A percentile compares a stretch with the other conserved stretches of the same genome.
phyloP scores from a whole-genome alignment of 2,888 invertebrate species.

The Lepidocyrtoides sp. region DNA sequence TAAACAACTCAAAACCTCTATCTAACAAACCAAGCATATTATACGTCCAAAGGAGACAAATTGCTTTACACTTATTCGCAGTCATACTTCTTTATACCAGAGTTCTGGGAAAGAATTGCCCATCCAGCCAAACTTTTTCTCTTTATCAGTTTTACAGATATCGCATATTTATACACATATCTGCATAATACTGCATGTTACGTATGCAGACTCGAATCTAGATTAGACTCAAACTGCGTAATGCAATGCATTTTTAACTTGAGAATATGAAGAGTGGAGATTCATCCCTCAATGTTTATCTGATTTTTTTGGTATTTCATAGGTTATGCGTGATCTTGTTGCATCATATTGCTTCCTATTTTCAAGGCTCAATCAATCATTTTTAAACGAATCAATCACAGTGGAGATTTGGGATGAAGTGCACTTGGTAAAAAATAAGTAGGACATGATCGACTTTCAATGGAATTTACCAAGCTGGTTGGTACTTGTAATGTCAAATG shows the following conservation, averaged over 20 bases:
- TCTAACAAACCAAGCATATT: too few relatives aligned
- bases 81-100: neutral
- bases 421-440: slow-evolving; percentile 40
- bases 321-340: neutral
- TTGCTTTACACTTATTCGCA: neutral
- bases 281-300: neutral
- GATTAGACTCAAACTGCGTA: neutral
- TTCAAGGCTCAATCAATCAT: slow-evolving; percentile 71
- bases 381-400: slow-evolving; percentile 46
- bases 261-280: slow-evolving; percentile 10
- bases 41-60: neutral
- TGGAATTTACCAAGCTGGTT: neutral
- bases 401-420: neutral
- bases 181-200: neutral
- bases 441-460: slow-evolving; percentile 33
- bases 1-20: neutral
- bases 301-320: neutral
- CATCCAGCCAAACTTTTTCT: neutral
- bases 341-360: neutral
- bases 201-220: neutral
- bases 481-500: neutral
- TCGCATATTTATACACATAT: too few relatives aligned
- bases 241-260: too few relatives aligned
- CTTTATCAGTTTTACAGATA: too few relatives aligned
- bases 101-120: neutral